Evolutionary conservation across 2,888 invertebrate genomes (phyloP), one percentile per base, ranked within the genome.

Genomic region (Lutraria lutraria): DNA sequence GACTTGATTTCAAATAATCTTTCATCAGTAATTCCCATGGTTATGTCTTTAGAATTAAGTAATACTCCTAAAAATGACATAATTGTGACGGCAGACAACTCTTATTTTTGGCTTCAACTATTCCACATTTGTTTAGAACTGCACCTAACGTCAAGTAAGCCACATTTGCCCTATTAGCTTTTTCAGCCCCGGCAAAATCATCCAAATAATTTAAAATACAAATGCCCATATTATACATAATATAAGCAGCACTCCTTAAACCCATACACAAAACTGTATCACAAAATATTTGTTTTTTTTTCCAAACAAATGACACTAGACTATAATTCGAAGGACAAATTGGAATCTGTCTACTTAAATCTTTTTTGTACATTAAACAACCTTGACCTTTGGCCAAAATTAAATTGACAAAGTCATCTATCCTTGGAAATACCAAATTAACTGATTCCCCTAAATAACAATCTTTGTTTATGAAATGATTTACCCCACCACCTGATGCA

Each of bases 291-390:
- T n/a, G n/a, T n/a, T n/a, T n/a, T n/a, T n/a, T 63, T 31, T 56
- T 31, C 83, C 60, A 83, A 60, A 68, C 68, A 60, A 84, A 84
- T 0, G 68, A 43, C n/a, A 84, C 84, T 84, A 84, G n/a, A 84
- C 72, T 84, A 25, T 84, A 84, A 31, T 84, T 60, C 21, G 84
- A 84, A 43, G 84, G 84, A 56, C 72, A 84, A 52, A 84, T 84
- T n/a, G 68, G 63, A 16, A 84, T 84, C 25, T 84, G 84, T 68
- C 84, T 34, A 25, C 19, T 56, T 34, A n/a, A n/a, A n/a, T n/a
- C n/a, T n/a, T n/a, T n/a, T n/a, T n/a, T n/a, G n/a, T n/a, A n/a
- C n/a, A n/a, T 68, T 68, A 84, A 72, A 31, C 52, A 34, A 25
- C 84, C 84, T 68, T 52, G 68, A 21, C 84, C 84, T 52, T 84